Conservation (phyloP, 2,113 vertebrate genomes). For the Engystomops pustulosus region DNA sequence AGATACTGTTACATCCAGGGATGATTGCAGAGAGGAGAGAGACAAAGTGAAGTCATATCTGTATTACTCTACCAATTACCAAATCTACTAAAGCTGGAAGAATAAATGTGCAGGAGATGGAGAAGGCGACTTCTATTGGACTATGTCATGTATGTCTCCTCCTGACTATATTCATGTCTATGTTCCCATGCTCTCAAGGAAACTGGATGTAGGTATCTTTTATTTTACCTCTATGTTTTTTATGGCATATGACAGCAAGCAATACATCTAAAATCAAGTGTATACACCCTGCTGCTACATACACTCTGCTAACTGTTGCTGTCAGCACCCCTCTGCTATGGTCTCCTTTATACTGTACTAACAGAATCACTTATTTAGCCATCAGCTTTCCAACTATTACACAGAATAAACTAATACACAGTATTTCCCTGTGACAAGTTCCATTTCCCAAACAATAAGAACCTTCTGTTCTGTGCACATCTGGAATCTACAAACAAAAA, state of each 20-base stretch:
- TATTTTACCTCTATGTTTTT: neutral
- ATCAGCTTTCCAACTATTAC: neutral
- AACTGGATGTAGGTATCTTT: slow-evolving; percentile 89
- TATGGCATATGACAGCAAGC: neutral
- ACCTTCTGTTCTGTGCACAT: slow-evolving; percentile 30
- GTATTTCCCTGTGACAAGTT: neutral
- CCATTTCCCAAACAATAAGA: slow-evolving; percentile 1
- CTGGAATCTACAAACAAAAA: slow-evolving; percentile 54
- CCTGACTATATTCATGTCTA: slow-evolving; percentile 74
- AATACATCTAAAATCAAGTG: too few relatives aligned
- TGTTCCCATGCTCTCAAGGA: slow-evolving; percentile 77
- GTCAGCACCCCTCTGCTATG: neutral
- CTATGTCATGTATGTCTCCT: slow-evolving; percentile 73
- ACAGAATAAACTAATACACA: slow-evolving; percentile 3
- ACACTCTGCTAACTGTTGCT: neutral
- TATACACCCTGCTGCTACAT: neutral
- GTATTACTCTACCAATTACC: neutral
- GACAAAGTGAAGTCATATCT: neutral
- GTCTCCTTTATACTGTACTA: neutral
- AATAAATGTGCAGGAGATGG: slow-evolving; percentile 81
- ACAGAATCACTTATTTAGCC: neutral
- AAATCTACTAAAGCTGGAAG: slow-evolving; percentile 36
- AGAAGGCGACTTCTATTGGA: slow-evolving; percentile 71
- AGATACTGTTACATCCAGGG: neutral
- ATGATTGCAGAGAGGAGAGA: slow-evolving; percentile 9